These are phyloP conservation scores for Linhomoeus sp. DNA, from an alignment of 2,888 invertebrate species.

Conservation along the genomic window DNA sequence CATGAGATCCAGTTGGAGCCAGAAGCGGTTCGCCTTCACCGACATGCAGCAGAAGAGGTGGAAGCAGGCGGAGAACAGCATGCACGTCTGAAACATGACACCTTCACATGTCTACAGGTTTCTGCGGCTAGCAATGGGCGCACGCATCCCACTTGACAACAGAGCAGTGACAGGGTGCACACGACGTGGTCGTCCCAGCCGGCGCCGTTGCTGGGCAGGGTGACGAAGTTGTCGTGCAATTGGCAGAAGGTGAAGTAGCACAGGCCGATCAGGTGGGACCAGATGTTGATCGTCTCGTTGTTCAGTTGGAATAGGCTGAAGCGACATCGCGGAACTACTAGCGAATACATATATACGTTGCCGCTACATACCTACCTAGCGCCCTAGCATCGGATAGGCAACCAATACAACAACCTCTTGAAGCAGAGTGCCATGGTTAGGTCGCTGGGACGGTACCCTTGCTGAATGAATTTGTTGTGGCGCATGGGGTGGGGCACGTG, in stretches of 20 bases:
- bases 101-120: too few species aligned
- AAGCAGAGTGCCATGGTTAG: constrained; percentile 55
- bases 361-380: too few species aligned
- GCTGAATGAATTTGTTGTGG: constrained; percentile 62
- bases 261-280: constrained; percentile 58
- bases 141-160: constrained; percentile 52
- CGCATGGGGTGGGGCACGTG: constrained; percentile 62
- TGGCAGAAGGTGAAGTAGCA: constrained; percentile 55
- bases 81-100: constrained; percentile 49
- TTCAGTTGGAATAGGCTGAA: constrained; percentile 36
- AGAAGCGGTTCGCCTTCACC: constrained; percentile 59
- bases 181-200: constrained; percentile 61
- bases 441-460: constrained; percentile 56
- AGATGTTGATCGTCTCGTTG: constrained; percentile 89
- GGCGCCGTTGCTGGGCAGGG: constrained; percentile 46
- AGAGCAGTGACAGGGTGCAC: constrained; percentile 56
- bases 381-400: too few species aligned
- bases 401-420: too few species aligned
- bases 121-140: too few species aligned
- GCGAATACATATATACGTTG: too few species aligned
- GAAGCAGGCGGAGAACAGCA: constrained; percentile 71
- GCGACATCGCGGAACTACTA: not conserved
- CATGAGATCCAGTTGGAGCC: constrained; percentile 70
- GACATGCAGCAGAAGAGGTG: constrained; percentile 86
- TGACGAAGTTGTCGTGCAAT: constrained; percentile 47